Conservation (phyloP, 2,888 invertebrate genomes). For the Drosophila robusta region DNA sequence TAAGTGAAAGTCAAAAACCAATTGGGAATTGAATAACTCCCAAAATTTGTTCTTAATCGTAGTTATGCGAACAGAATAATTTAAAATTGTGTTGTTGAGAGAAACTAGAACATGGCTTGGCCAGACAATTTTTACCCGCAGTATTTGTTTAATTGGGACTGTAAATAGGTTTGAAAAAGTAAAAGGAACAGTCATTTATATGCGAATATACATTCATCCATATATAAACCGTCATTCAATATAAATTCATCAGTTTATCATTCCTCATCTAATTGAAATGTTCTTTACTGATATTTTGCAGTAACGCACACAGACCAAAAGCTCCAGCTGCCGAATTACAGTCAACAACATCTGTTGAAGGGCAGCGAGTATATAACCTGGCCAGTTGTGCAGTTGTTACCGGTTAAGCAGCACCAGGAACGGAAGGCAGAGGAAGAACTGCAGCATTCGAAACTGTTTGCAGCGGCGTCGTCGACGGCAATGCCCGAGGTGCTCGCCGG, state of each 20-base stretch:
- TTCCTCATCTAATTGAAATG: not conserved
- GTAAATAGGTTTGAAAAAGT: too few relatives aligned
- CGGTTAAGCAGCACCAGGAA: slow-evolving; percentile 9
- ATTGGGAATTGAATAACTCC: too few relatives aligned
- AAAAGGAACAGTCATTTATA: too few relatives aligned
- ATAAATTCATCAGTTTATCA: not conserved
- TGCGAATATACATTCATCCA: too few relatives aligned
- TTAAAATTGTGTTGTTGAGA: not conserved
- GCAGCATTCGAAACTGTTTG: slow-evolving; percentile 23
- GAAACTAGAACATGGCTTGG: too few relatives aligned
- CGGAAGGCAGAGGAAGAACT: not conserved
- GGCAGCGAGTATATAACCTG: slow-evolving; percentile 7
- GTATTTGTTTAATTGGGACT: too few relatives aligned
- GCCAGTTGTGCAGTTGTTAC: not conserved
- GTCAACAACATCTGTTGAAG: slow-evolving; percentile 16
- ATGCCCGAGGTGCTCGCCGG: slow-evolving; percentile 79
- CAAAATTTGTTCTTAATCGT: too few relatives aligned
- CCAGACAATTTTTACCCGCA: not conserved
- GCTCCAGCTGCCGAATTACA: slow-evolving; percentile 17
- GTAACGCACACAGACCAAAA: slow-evolving; percentile 14
- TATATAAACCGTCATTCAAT: too few relatives aligned
- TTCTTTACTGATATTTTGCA: slow-evolving; percentile 14
- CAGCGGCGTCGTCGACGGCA: slow-evolving; percentile 34
- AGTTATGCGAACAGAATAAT: not conserved
- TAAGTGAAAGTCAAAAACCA: too few relatives aligned